Base-by-base conservation (phyloP, 2,113 vertebrate species). In the Phyllostomus hastatus region DNA sequence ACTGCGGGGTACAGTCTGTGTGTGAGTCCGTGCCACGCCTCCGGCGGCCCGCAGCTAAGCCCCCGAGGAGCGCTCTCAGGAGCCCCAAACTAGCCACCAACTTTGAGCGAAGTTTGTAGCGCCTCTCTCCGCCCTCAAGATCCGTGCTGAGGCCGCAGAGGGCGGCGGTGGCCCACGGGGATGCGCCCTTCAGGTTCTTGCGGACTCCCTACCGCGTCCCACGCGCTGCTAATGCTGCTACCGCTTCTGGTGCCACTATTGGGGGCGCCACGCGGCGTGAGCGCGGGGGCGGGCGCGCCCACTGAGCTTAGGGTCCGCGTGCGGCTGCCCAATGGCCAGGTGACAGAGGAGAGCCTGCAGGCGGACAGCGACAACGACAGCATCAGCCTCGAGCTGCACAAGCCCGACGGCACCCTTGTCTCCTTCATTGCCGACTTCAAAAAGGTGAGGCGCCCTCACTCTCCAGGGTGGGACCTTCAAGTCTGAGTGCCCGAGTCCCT, bases 341-440 rank as follows among this genome's bases (percentile, higher is more conserved):
- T 99, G 98, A 98, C 99, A 14, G 99, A 99, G 97, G 99, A 99
- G 98, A 98, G 99, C 73, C 96, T 99, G 98, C 99, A 99, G 97
- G 99, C 99, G 88, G 99, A 99, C 98, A 99, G 98, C 84, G 99
- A 99, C 35, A 98, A 97, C 52, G 99, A 99, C 99, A 98, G 98
- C 79, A 98, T 99, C 97, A 98, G 98, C 46, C 97, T 99, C 22
- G 99, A 99, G 98, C 99, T 99, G 96, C 99, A 99, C 84, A 98
- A 99, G 83, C 98, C 99, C 43, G 99, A 99, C 79, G 99, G 99
- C 9, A 99, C 99, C 5, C 99, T 99, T 50, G 96, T 99, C 96
- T 99, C 99, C 61, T 99, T 99, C 94, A 97, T 99, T 66, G 99
- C 99, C 7, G 99, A 99, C 98, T 99, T 99, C 97, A 99, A 98